Evolutionary conservation across 2,797 vertebrate species (phyloP), one percentile per base, ranked within the genome.

Genomic region (Furcifer pardalis): DNA sequence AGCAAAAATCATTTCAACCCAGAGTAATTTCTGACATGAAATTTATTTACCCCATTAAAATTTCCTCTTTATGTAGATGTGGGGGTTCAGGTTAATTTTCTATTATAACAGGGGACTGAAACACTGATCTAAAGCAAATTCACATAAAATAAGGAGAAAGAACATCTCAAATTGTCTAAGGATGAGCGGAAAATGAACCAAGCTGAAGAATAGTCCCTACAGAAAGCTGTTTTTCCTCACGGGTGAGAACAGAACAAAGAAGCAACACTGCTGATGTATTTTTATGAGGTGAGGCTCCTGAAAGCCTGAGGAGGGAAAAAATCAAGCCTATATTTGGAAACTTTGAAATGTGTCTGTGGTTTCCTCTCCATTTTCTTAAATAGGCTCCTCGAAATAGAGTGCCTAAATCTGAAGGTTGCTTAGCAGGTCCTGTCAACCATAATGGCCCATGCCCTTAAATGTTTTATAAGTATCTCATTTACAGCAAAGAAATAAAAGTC

Each of bases 381-480:
- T 69, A 59, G 65, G 37, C 30, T 21, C 32, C 82, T 71, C 37
- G 46, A 84, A 84, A 84, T 77, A 84, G 74, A 60, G 30, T 77
- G 69, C 52, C 62, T 83, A 66, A 68, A 68, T 69, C 75, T 69
- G 77, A 84, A 77, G 82, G 56, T 82, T 74, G 80, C 75, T 69
- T 84, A 69, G 63, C 75, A 59, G 82, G 63, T 42, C 13, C 49
- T 40, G 44, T 42, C 30, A 60, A 37, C 37, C 37, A 71, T 60
- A 77, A 84, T 77, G 65, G 19, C 63, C 49, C 25, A 21, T 30
- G 37, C 49, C 77, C 12, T 68, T 84, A 65, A 60, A 84, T 84
- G 69, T 84, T 84, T 84, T 25, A 84, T 77, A 27, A 77, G 82
- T 25, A 30, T 84, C 52, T 69, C 77, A 84, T 84, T 84, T 84